Evolutionary conservation across 2,797 vertebrate genomes (phyloP), one percentile per base, ranked within the genome.

Genomic region (Erethizon dorsatum): DNA sequence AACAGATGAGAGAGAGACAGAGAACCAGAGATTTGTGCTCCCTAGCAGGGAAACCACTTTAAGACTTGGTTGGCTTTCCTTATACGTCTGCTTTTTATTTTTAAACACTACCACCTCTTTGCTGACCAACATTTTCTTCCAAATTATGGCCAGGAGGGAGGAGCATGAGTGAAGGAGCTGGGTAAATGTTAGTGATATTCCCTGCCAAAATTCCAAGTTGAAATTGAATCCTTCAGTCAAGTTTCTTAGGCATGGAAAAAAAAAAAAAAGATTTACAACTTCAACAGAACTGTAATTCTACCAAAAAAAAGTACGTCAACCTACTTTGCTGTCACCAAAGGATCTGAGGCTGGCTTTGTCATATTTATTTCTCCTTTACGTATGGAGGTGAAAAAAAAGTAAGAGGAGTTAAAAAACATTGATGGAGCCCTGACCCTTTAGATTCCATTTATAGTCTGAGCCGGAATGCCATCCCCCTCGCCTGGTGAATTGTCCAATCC

Each of bases 371-470:
- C 96, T 96, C 89, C 91, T 98, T 97, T 98, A 86, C 84, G 93
- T 6, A 0, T 90, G 92, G 83, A 92, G 84, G 90, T 97, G 63
- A 1, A 1, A n/a, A 50, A 95, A 96, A 97, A 88, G 84, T 71
- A 90, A 94, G 56, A 54, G 96, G 67, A 94, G 88, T 97, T 98
- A 80, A 94, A 98, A 98, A 98, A 98, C 97, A 98, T 98, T 98
- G 97, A 98, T 97, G 98, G 98, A 98, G 98, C 97, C 94, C 97
- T 98, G 97, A 98, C 98, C 98, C 98, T 98, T 98, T 98, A 98
- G 97, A 98, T 98, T 98, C 99, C 99, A 99, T 99, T 99, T 99
- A 99, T 99, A 99, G 99, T 97, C 98, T 89, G 95, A 98, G 98
- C 96, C 97, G 86, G 98, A 98, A 99, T 99, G 98, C 99, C 99